Percentiles rank a stretch among this genome's conserved stretches.
These are phyloP conservation scores for Chrysoperla carnea DNA, from an alignment of 1,140 invertebrate genomes.

Conservation along the genomic window DNA sequence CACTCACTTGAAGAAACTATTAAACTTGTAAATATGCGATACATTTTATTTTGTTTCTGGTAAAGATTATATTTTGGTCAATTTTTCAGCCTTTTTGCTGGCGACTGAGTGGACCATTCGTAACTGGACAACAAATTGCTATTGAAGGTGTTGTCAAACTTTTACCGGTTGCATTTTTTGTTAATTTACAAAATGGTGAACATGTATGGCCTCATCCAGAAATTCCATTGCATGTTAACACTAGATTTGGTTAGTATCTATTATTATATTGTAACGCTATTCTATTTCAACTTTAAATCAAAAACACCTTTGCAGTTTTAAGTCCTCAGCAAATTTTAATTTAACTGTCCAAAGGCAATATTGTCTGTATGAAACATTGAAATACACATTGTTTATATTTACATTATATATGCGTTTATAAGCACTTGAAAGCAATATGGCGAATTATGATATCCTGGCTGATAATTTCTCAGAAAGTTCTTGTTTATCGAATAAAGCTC, in stretches of 20 bases:
- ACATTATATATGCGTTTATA: too few relatives aligned
- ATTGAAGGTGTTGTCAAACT: conserved; percentile 40
- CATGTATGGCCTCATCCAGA: conserved; percentile 40
- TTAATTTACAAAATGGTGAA: conserved; percentile 45
- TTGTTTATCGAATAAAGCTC: too few relatives aligned
- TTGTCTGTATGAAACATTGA: too few relatives aligned
- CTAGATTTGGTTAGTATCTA: conserved; percentile 32
- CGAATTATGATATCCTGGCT: too few relatives aligned
- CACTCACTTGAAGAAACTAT: not conserved
- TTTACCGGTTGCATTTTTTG: conserved; percentile 43
- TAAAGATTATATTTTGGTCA: conserved; percentile 3
- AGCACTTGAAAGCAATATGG: too few relatives aligned
- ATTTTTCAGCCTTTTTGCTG: conserved; percentile 20
- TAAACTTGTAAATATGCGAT: not conserved
- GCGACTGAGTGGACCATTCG: conserved; percentile 24
- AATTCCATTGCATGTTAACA: conserved; percentile 44
- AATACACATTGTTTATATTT: too few relatives aligned
- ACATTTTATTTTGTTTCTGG: not conserved
- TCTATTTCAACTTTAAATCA: not conserved
- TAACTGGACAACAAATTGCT: conserved; percentile 27
- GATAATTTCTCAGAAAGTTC: too few relatives aligned
- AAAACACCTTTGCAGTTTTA: too few relatives aligned
- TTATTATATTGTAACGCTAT: not conserved
- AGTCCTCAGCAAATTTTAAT: too few relatives aligned
- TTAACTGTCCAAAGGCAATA: too few relatives aligned